These are phyloP conservation scores for Drosophila mojavensis DNA, from an alignment of 1,140 invertebrate genomes.

Conservation along the genomic window DNA sequence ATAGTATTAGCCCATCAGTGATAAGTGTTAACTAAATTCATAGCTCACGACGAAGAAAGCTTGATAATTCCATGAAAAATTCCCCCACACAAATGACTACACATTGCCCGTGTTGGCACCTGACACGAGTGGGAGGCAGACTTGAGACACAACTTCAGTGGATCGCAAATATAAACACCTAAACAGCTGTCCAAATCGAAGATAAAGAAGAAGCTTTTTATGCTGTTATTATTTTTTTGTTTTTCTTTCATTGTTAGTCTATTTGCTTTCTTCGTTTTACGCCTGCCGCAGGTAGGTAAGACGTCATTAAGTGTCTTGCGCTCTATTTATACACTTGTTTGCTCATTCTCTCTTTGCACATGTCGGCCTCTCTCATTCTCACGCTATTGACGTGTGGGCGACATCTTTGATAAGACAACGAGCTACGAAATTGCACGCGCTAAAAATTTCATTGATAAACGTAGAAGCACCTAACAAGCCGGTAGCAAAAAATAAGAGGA, in stretches of 20 bases:
- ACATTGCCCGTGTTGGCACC: conserved; percentile 7
- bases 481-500: conserved; percentile 51
- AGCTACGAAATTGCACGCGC: conserved; percentile 59
- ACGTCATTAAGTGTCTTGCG: conserved; percentile 56
- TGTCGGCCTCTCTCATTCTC: conserved; percentile 5
- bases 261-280: conserved; percentile 22
- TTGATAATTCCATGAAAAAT: not conserved
- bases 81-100: conserved; percentile 37
- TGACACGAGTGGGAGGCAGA: conserved; percentile 40
- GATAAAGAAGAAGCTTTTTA: conserved; percentile 36
- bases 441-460: conserved; percentile 66
- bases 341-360: not conserved
- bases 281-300: conserved; percentile 7
- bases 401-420: conserved; percentile 49
- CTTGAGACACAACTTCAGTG: conserved; percentile 28
- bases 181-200: conserved; percentile 65
- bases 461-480: conserved; percentile 17
- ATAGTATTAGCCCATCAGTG: conserved; percentile 48
- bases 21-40: conserved; percentile 51
- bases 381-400: conserved; percentile 13
- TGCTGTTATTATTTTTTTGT: conserved; percentile 6
- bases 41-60: conserved; percentile 50
- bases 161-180: conserved; percentile 31
- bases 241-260: conserved; percentile 14
- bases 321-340: conserved; percentile 17